phyloP scores from a whole-genome alignment of 2,797 vertebrate species.

The Natrix natrix region DNA sequence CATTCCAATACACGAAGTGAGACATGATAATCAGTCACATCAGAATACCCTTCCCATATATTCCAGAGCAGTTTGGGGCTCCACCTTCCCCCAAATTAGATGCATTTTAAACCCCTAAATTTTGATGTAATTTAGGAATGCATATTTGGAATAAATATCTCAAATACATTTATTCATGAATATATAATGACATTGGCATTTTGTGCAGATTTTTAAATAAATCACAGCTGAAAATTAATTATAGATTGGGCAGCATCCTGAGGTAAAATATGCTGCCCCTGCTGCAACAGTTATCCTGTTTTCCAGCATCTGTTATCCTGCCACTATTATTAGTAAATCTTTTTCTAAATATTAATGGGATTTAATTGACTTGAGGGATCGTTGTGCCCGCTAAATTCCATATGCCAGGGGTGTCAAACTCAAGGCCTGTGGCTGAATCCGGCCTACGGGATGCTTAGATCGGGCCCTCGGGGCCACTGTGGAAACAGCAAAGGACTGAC shows the following conservation, averaged over 20 bases:
- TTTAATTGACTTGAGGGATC: not conserved
- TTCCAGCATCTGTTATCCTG: not conserved
- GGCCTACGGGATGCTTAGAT: no score
- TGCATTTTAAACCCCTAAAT: not conserved
- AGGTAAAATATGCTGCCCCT: not conserved
- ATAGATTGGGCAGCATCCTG: not conserved
- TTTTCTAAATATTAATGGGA: not conserved
- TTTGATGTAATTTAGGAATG: not conserved
- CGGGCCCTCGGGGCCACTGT: no score
- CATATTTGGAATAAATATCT: not conserved
- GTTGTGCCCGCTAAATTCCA: not conserved
- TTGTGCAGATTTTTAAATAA: not conserved
- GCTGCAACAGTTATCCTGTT: not conserved
- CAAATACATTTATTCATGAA: not conserved
- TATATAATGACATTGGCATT: not conserved
- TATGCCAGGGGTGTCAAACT: not conserved
- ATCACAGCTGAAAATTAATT: not conserved
- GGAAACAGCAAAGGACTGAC: no score
- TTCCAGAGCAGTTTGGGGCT: not conserved
- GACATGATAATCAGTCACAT: not conserved
- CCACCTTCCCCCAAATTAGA: not conserved
- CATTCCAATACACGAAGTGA: not conserved
- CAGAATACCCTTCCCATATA: not conserved
- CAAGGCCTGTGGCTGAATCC: no score
- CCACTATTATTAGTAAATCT: not conserved